A percentile compares a stretch with the other conserved stretches of the same genome.
These are phyloP conservation scores for Polydesmus complanatus DNA, from an alignment of 2,888 invertebrate species.

Conservation along the genomic window DNA sequence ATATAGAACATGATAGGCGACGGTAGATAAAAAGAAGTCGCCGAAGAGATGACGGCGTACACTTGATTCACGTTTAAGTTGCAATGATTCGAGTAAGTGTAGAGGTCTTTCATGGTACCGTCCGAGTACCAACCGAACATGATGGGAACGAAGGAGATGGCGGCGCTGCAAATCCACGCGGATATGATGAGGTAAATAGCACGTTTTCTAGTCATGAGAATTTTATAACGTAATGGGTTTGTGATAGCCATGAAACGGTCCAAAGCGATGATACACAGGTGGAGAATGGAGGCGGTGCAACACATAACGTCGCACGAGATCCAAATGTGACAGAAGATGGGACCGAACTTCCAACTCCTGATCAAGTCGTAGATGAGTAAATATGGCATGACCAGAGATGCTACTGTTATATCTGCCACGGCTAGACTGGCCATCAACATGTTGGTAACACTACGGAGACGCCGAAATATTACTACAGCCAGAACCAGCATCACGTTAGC, in stretches of 20 bases:
- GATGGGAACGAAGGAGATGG: slow-evolving; percentile 30
- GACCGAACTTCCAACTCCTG: slow-evolving; percentile 27
- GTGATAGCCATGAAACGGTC: slow-evolving; percentile 30
- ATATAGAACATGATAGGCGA: slow-evolving; percentile 28
- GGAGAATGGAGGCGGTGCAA: slow-evolving; percentile 30
- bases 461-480: slow-evolving; percentile 26
- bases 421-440: slow-evolving; percentile 24
- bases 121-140: slow-evolving; percentile 29
- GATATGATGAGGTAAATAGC: slow-evolving; percentile 24
- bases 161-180: slow-evolving; percentile 26
- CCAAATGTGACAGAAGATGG: slow-evolving; percentile 29
- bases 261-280: slow-evolving; percentile 28
- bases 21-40: slow-evolving; percentile 29
- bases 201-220: slow-evolving; percentile 24
- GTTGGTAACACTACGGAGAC: slow-evolving; percentile 28
- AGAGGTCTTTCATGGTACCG: slow-evolving; percentile 8
- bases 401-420: slow-evolving; percentile 29
- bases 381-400: slow-evolving; percentile 30
- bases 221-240: slow-evolving; percentile 26
- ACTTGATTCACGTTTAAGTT: slow-evolving; percentile 25
- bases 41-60: slow-evolving; percentile 29
- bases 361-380: slow-evolving; percentile 25
- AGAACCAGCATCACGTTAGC: slow-evolving; percentile 29
- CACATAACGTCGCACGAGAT: slow-evolving; percentile 32
- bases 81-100: slow-evolving; percentile 17